Evolutionary conservation across 2,888 invertebrate genomes (phyloP), one percentile per base, ranked within the genome.

Genomic region (Cyclophora punctaria): DNA sequence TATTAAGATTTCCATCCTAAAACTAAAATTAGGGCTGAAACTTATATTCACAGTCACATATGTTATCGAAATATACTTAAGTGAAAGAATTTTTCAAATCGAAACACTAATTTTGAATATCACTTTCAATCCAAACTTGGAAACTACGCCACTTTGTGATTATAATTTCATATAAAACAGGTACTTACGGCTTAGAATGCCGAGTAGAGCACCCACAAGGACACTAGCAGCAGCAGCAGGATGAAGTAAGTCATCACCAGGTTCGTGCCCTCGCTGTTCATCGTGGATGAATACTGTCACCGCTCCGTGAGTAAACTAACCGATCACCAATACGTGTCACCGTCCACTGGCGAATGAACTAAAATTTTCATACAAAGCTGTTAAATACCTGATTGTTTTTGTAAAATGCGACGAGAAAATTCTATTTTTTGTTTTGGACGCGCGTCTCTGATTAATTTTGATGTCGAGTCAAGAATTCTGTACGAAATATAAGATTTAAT

Each of bases 161-260:
- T 20, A 20, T 20, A 20, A 20, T 20, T 20, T 20, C 58, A 61
- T 56, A 60, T 35, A 20, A 20, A 20, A 20, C 20, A 2, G 20
- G 20, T 59, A 75, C 77, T 79, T 58, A 79, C 79, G 46, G 52
- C 53, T 60, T 58, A 86, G 60, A 92, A 80, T 44, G 91, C 92
- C 3, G 92, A 91, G 64, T 93, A 93, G 40, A 93, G 76, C 48
- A 92, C 74, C 91, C 93, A 93, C 47, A 93, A 78, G 3, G 91
- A 87, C 44, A 92, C 78, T 45, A 93, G 80, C 41, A 93, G 80
- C 44, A 91, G 71, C 50, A 93, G 85, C 56, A 93, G 81, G 64
- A 93, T 93, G 69, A 90, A 80, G 73, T 93, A 93, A 47, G 93
- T 93, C 48, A 92, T 91, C 57, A 92, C 84, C 59, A 93, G 83